phyloP scores from a whole-genome alignment of 1,140 invertebrate species.

The Heliconius melpomene region DNA sequence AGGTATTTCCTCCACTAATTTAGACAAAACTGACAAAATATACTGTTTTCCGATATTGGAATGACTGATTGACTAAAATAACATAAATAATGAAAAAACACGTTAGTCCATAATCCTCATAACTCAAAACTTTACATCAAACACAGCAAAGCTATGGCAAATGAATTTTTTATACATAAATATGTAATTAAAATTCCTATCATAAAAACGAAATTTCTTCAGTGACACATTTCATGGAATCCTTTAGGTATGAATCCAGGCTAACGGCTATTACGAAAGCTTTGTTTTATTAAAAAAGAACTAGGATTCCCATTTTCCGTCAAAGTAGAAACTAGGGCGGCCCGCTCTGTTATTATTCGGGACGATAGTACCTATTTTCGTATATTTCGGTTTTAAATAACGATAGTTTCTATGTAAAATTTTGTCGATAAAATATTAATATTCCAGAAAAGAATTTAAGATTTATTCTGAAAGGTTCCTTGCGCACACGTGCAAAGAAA shows the following conservation, averaged over 20 bases:
- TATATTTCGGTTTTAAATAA: not conserved
- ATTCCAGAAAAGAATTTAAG: slow-evolving; percentile 27
- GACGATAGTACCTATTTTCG: not conserved
- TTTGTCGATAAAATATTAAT: slow-evolving; percentile 16
- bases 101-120: too few relatives aligned
- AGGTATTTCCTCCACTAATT: too few relatives aligned
- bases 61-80: too few relatives aligned
- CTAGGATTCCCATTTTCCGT: slow-evolving; percentile 3
- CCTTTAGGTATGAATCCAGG: not conserved
- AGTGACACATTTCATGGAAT: not conserved
- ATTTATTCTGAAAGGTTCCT: slow-evolving; percentile 28
- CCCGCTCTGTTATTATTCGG: not conserved
- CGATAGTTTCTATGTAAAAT: not conserved
- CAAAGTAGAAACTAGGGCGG: slow-evolving; percentile 1
- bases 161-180: not conserved
- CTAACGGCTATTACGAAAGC: not conserved
- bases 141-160: not conserved
- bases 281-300: slow-evolving; percentile 1
- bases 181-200: not conserved
- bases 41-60: too few relatives aligned
- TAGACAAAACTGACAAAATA: too few relatives aligned
- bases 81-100: too few relatives aligned
- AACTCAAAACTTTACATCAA: too few relatives aligned
- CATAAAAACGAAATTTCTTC: not conserved
- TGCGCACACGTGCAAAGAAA: slow-evolving; percentile 24